These are phyloP conservation scores for Alosa sapidissima DNA, from an alignment of 2,797 vertebrate species.

Conservation along the genomic window DNA sequence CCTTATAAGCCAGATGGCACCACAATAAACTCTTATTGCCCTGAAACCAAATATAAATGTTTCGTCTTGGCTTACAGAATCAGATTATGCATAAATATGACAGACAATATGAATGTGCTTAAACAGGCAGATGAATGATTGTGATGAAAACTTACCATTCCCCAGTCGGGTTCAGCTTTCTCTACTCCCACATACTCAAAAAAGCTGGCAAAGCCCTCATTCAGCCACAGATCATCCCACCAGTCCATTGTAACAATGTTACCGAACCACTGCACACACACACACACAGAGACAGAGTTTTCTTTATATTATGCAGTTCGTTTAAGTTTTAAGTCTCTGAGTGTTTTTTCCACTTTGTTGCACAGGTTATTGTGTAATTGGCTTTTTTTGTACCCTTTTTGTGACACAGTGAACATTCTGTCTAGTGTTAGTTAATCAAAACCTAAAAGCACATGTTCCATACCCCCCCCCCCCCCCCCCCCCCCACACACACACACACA, in stretches of 20 bases:
- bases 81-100: background rate
- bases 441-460: background rate
- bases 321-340: background rate
- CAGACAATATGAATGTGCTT: background rate
- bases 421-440: background rate
- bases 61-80: background rate
- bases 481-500: no score
- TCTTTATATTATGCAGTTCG: background rate
- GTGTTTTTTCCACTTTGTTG: background rate
- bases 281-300: background rate
- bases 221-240: conserved; percentile 99
- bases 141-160: conserved; percentile 80
- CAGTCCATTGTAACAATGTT: conserved; percentile 98
- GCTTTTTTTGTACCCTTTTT: no score
- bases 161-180: conserved; percentile 77
- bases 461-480: background rate
- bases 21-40: background rate
- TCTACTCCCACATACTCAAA: conserved; percentile 91
- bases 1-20: background rate
- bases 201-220: conserved; percentile 96
- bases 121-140: background rate
- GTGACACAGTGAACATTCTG: background rate
- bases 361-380: background rate
- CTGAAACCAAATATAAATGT: background rate
- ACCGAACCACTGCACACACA: conserved; percentile 77